phyloP scores from a whole-genome alignment of 2,888 invertebrate genomes.

The Nymphalis urticae region DNA sequence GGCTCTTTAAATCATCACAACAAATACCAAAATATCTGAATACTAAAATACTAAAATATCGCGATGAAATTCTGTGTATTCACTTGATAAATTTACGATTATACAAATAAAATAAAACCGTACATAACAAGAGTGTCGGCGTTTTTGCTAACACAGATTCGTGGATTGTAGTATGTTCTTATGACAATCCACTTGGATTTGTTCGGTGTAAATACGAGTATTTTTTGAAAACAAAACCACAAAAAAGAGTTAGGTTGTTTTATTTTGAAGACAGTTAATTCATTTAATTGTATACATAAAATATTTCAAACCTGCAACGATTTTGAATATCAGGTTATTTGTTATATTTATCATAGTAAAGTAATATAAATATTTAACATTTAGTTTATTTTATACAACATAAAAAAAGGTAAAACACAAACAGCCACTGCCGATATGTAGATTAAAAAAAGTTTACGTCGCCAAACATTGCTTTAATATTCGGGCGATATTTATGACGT shows the following conservation, averaged over 20 bases:
- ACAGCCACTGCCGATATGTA: conserved; percentile 13
- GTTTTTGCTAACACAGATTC: not conserved
- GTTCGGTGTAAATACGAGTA: too few species aligned
- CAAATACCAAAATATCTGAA: conserved; percentile 8
- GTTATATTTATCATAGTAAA: too few species aligned
- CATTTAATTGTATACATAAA: too few species aligned
- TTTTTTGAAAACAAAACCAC: too few species aligned
- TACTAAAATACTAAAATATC: conserved; percentile 29
- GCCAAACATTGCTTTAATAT: conserved; percentile 47
- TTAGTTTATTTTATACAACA: too few species aligned
- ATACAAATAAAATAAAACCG: conserved; percentile 19
- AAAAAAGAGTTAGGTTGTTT: too few species aligned
- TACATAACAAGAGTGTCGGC: conserved; percentile 2
- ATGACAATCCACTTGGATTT: too few species aligned
- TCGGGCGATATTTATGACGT: conserved; percentile 55
- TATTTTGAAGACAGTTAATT: too few species aligned
- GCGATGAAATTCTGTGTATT: conserved; percentile 24
- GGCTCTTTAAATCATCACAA: not conserved
- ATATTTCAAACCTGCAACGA: too few species aligned
- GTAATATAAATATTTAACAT: too few species aligned
- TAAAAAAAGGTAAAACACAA: conserved; percentile 2
- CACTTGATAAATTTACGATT: conserved; percentile 18
- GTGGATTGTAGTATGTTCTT: too few species aligned
- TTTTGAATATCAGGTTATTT: too few species aligned
- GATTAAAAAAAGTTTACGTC: conserved; percentile 26